These are phyloP conservation scores for Aptenodytes forsteri DNA, from an alignment of 2,113 vertebrate genomes.

Conservation along the genomic window DNA sequence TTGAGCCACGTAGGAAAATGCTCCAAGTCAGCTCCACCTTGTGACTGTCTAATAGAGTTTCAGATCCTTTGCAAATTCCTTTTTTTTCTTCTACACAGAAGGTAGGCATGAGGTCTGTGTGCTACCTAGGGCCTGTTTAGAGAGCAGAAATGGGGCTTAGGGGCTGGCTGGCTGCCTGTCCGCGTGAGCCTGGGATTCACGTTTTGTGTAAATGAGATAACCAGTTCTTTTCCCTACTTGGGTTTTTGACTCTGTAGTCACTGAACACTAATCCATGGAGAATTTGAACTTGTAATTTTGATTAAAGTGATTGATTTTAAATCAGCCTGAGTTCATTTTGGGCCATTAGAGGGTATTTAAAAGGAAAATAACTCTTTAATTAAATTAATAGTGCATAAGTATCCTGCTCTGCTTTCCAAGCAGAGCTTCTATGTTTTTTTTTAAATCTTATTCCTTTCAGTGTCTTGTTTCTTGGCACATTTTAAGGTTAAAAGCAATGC, in stretches of 20 bases:
- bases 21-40: neutral
- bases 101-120: neutral
- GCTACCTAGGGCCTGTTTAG: neutral
- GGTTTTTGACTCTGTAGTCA: neutral
- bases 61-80: neutral
- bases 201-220: neutral
- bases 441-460: neutral
- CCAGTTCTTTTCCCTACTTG: neutral
- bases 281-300: conserved; percentile 53
- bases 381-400: conserved; percentile 9
- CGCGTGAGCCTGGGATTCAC: accelerated
- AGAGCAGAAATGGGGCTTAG: neutral
- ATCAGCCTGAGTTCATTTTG: conserved; percentile 40
- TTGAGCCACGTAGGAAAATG: neutral
- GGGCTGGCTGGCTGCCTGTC: neutral
- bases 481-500: neutral
- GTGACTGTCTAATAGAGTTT: neutral
- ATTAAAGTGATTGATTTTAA: conserved; percentile 66
- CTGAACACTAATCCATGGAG: neutral
- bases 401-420: neutral
- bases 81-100: neutral
- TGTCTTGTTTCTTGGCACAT: neutral
- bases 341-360: conserved; percentile 64
- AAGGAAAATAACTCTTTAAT: conserved; percentile 63
- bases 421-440: neutral